Conservation (phyloP, 2,113 vertebrate species). For the Eonycteris spelaea region DNA sequence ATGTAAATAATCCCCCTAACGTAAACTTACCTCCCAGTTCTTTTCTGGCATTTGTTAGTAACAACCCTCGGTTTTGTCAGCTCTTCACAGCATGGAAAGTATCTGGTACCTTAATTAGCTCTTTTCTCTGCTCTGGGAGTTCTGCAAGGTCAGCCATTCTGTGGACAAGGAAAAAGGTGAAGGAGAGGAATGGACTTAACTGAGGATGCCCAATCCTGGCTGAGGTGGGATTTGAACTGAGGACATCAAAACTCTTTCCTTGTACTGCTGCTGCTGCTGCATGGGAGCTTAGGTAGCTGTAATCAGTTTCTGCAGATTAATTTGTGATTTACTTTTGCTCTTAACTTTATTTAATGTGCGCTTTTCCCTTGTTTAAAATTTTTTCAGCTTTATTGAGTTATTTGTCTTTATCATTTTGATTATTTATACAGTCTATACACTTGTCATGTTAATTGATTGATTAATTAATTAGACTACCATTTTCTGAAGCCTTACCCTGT, state of each 20-base stretch:
- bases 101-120: not conserved
- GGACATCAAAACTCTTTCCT: not conserved
- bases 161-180: not conserved
- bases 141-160: not conserved
- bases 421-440: not conserved
- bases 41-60: slow-evolving; percentile 18
- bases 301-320: not conserved
- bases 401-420: slow-evolving; percentile 22
- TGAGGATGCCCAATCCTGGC: not conserved
- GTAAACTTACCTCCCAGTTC: not conserved
- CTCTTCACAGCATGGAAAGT: not conserved
- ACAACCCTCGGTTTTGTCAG: not conserved
- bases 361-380: not conserved
- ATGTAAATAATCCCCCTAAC: not conserved
- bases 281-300: not conserved
- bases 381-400: not conserved
- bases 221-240: not conserved
- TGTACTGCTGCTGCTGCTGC: not conserved
- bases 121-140: not conserved
- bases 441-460: slow-evolving; percentile 13
- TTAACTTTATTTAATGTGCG: slow-evolving; percentile 13
- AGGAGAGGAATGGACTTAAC: not conserved
- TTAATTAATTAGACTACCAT: slow-evolving; percentile 25
- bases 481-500: not conserved
- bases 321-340: slow-evolving; percentile 34